These are phyloP conservation scores for Penaeus indicus DNA, from an alignment of 1,140 invertebrate genomes.

Conservation along the genomic window DNA sequence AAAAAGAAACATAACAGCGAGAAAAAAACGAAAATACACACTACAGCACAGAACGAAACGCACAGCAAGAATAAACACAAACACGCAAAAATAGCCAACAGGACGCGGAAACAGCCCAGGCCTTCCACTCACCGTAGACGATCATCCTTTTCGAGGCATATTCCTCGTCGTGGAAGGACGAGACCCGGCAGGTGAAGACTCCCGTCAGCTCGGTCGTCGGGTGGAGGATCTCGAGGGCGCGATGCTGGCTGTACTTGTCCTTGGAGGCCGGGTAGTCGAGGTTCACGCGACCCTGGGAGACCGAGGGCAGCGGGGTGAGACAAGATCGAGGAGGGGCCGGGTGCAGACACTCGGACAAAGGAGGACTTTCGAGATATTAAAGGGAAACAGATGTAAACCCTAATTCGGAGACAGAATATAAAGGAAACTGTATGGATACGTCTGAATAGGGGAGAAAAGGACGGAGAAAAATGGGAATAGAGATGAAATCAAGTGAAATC, in stretches of 20 bases:
- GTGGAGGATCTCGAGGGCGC: conserved; percentile 53
- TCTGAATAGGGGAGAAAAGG: too few species aligned
- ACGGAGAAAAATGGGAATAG: too few species aligned
- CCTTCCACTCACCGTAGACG: conserved; percentile 68
- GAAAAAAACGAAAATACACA: too few species aligned
- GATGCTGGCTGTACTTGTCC: conserved; percentile 50
- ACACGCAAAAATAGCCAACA: not conserved
- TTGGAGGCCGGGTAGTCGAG: conserved; percentile 38
- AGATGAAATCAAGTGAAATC: too few species aligned
- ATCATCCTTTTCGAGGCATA: conserved; percentile 67
- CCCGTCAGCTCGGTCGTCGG: conserved; percentile 54
- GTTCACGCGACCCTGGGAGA: conserved; percentile 42
- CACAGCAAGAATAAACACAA: not conserved
- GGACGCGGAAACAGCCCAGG: not conserved
- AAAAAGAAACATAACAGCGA: too few species aligned
- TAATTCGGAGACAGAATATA: too few species aligned
- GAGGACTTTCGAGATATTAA: too few species aligned
- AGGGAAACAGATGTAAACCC: too few species aligned
- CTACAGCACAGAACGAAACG: too few species aligned
- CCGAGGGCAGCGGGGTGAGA: not conserved
- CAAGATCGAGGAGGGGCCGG: not conserved
- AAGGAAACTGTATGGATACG: too few species aligned
- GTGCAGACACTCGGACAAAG: too few species aligned
- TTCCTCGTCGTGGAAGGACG: conserved; percentile 67
- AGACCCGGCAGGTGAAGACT: conserved; percentile 45